Base-by-base conservation (phyloP, 2,113 vertebrate genomes). In the Ameiurus melas region DNA sequence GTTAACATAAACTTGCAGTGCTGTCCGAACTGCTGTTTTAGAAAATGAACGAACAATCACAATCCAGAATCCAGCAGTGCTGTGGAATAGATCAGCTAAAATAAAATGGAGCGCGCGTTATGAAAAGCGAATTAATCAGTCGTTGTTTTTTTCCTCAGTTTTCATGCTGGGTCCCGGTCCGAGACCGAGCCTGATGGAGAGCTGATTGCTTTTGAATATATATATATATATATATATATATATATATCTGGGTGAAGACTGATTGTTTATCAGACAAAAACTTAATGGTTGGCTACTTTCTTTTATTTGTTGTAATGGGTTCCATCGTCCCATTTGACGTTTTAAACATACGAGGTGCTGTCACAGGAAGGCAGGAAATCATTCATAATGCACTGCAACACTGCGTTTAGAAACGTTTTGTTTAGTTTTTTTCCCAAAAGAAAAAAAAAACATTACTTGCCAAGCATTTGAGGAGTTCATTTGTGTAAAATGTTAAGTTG, bases 251-350 rank as follows among this genome's bases (percentile, higher is more conserved):
- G n/a, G 25, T 58, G 73, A 73, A 87, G 82, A 80, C 20, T 25
- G 33, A 84, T 70, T 71, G 75, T 60, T 85, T 87, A 78, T 87
- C 60, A 70, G 33, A 62, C 33, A 47, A 53, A 60, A 89, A 71
- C 43, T 58, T 64, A 39, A 68, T 85, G 64, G 55, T 85, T 27
- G 83, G 62, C 75, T 73, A 60, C 85, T 87, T 87, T 66, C 19
- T 78, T 53, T 82, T 90, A 90, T 86, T 86, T 68, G 39, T 33
- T 58, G 30, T 83, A 88, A 90, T 82, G 68, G 83, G 57, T 43
- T 88, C 68, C 60, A 47, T 55, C 51, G 39, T 62, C 84, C 30
- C n/a, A 17, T 62, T 68, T 86, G 25, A 68, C 58, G 33, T 77
- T 47, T 88, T 55, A 85, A 85, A 84, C 53, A 47, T 58, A 88